Evolutionary conservation across 2,113 vertebrate species (phyloP).

Genomic region (Danionella cerebrum): DNA sequence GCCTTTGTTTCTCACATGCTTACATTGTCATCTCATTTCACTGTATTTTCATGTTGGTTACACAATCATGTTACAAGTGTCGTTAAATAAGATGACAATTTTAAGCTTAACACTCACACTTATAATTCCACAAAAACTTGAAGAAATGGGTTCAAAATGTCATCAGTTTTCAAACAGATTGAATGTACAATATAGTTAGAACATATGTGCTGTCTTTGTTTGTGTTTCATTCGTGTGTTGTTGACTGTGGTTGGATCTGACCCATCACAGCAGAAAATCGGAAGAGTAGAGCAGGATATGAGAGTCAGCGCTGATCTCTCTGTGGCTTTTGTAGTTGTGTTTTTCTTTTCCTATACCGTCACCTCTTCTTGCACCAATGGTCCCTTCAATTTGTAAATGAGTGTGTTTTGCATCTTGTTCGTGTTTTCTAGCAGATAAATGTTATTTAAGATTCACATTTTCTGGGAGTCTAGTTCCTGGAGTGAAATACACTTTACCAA

Average conservation of each 20-base stretch:
- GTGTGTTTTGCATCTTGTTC: neutral
- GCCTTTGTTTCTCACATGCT: too few relatives aligned
- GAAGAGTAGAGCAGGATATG: constrained; percentile 1
- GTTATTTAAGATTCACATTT: neutral
- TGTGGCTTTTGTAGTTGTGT: neutral
- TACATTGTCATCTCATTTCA: too few relatives aligned
- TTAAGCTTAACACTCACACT: too few relatives aligned
- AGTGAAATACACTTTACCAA: neutral
- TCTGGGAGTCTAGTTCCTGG: neutral
- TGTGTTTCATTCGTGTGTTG: neutral
- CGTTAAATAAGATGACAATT: too few relatives aligned
- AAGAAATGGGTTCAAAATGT: too few relatives aligned
- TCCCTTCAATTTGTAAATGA: neutral
- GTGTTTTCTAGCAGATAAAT: too few relatives aligned
- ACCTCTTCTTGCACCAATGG: neutral
- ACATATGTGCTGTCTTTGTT: neutral
- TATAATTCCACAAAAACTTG: too few relatives aligned
- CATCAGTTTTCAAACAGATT: too few relatives aligned
- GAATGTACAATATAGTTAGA: too few relatives aligned
- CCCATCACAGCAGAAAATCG: neutral
- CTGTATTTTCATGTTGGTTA: too few relatives aligned
- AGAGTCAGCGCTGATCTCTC: neutral
- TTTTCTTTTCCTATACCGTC: neutral
- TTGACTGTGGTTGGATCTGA: neutral
- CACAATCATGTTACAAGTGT: too few relatives aligned